Percentiles rank a stretch among this genome's conserved stretches.
Evolutionary conservation across 2,888 invertebrate species (phyloP).

Genomic region (Himalopsyche japonica): DNA sequence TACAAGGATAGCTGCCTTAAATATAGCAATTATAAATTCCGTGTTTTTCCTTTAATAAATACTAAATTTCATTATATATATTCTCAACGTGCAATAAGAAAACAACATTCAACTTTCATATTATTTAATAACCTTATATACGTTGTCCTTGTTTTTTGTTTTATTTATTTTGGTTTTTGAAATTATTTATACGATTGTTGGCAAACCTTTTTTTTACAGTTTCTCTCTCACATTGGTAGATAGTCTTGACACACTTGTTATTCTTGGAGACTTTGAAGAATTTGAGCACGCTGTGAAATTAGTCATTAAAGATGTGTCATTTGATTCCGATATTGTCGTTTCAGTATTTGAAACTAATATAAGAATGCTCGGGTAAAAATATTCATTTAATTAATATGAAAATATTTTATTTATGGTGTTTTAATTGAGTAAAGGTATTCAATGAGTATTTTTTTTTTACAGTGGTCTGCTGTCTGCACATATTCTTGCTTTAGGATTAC

Average conservation of each 20-base stretch:
- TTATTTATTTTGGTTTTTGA: no score
- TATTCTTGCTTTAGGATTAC: conserved; percentile 81
- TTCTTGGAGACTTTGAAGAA: conserved; percentile 90
- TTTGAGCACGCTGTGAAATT: conserved; percentile 90
- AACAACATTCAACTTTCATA: no score
- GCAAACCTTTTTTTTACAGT: conserved; percentile 61
- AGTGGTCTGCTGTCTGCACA: conserved; percentile 93
- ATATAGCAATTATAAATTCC: no score
- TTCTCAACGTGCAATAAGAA: no score
- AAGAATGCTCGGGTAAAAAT: conserved; percentile 84
- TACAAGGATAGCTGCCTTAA: no score
- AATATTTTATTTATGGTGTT: not conserved
- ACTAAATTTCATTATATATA: no score
- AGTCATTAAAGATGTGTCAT: conserved; percentile 83
- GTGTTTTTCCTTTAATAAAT: no score
- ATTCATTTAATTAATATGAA: not conserved
- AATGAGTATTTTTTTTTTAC: conserved; percentile 42
- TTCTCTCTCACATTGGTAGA: conserved; percentile 96
- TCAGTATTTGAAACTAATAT: conserved; percentile 99
- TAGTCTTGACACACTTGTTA: conserved; percentile 87
- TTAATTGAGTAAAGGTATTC: not conserved
- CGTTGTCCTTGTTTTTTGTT: no score
- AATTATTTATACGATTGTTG: no score
- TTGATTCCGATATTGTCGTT: conserved; percentile 93
- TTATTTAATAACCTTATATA: no score